Percentiles rank a stretch among this genome's conserved stretches.
Evolutionary conservation across 2,888 invertebrate species (phyloP).

Genomic region (Fabriciana adippe): DNA sequence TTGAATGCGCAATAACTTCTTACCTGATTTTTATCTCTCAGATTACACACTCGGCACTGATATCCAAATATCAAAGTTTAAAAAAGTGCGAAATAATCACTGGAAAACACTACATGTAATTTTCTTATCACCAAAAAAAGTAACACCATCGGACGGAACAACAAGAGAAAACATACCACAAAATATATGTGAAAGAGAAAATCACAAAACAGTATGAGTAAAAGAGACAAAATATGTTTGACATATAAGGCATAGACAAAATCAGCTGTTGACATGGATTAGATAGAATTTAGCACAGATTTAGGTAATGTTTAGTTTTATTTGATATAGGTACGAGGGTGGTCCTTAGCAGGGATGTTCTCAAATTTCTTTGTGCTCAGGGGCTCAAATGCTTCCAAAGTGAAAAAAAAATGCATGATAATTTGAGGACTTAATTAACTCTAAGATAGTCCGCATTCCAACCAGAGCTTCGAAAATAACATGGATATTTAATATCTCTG

Average conservation of each 20-base stretch:
- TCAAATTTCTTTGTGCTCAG: too few relatives aligned
- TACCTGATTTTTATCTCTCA: conserved; percentile 56
- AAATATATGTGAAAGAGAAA: conserved; percentile 46
- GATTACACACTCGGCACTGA: conserved; percentile 48
- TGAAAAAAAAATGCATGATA: too few relatives aligned
- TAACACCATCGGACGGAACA: conserved; percentile 65
- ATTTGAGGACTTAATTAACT: too few relatives aligned
- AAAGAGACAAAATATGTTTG: conserved; percentile 39
- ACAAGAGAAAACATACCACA: conserved; percentile 66
- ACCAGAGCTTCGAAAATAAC: too few relatives aligned
- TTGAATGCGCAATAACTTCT: conserved; percentile 67
- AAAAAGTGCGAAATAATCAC: conserved; percentile 56
- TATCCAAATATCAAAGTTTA: conserved; percentile 55
- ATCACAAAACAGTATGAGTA: conserved; percentile 48
- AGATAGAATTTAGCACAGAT: neutral
- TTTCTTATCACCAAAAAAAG: conserved; percentile 62
- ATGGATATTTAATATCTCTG: too few relatives aligned
- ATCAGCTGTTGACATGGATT: conserved; percentile 56
- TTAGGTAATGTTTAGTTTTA: too few relatives aligned
- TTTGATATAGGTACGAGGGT: too few relatives aligned
- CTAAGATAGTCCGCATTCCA: too few relatives aligned
- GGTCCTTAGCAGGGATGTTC: too few relatives aligned
- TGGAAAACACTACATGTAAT: conserved; percentile 54
- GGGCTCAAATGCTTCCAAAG: too few relatives aligned
- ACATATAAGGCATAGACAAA: conserved; percentile 47